Evolutionary conservation across 2,113 vertebrate species (phyloP), one percentile per base, ranked within the genome.

Genomic region (Myrmecophaga tridactyla): DNA sequence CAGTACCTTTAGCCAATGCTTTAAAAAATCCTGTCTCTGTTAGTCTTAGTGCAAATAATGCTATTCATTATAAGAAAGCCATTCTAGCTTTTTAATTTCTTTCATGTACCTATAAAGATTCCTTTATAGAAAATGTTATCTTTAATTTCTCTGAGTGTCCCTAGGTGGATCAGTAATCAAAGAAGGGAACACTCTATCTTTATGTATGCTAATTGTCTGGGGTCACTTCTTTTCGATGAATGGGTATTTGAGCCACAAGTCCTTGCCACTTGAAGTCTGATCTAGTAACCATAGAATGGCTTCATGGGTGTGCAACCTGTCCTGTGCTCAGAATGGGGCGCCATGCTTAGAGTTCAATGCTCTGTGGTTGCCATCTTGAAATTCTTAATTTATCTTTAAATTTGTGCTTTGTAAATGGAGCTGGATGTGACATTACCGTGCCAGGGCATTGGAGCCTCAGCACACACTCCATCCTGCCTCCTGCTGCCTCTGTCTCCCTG

Each of bases 401-500:
- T 69, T 62, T 76, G 20, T n/a, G 2, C 48, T 63, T 82, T 25
- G 3, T 58, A 13, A 82, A 39, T 89, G 58, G 56, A 5, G 20
- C 77, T 53, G 0, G 10, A 27, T 0, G 73, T 62, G 23, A n/a
- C 8, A 4, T 8, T 12, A 4, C 17, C 6, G 5, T n/a, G 46
- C 6, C 11, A 21, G 67, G 9, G 43, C 6, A 31, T 5, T 12
- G 53, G 48, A 27, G 56, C 43, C 31, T 69, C 3, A 15, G 41
- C n/a, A 73, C 17, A 17, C 10, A 1, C 29, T 14, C 1, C 43
- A 2, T 34, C 39, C 41, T 70, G 65, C 29, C 23, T 73, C 51
- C 81, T 56, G 25, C 41, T 46, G 1, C 34, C 48, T 29, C 69
- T 11, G 31, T 4, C 36, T 89, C 36, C 39, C 56, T 8, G 88